Percentiles rank a stretch among this genome's conserved stretches.
phyloP scores from a whole-genome alignment of 2,888 invertebrate genomes.

The Hybos culiciformis region DNA sequence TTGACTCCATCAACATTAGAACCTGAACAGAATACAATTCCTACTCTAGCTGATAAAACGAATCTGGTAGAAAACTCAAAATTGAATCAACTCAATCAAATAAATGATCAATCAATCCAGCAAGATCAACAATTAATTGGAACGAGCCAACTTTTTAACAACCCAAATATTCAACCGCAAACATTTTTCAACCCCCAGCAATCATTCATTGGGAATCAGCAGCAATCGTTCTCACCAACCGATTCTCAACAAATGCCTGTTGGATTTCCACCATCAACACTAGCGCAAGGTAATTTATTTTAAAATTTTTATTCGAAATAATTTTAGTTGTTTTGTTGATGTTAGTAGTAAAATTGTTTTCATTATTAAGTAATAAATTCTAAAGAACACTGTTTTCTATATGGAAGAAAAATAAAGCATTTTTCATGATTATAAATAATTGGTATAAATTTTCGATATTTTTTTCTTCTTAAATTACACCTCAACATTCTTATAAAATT shows the following conservation, averaged over 20 bases:
- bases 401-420: too few species aligned
- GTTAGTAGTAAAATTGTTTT: too few species aligned
- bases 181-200: too few species aligned
- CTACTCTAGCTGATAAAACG: constrained; percentile 9
- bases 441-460: too few species aligned
- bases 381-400: too few species aligned
- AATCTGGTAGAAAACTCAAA: constrained; percentile 9
- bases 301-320: too few species aligned
- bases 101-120: not conserved
- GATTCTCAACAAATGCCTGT: not conserved
- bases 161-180: not conserved
- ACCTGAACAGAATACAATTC: constrained; percentile 9
- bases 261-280: not conserved
- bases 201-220: not conserved
- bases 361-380: too few species aligned
- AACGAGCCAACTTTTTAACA: not conserved
- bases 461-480: not conserved
- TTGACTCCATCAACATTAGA: constrained; percentile 8
- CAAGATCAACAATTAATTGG: not conserved
- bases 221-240: not conserved
- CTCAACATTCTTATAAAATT: not conserved
- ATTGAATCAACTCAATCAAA: not conserved
- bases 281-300: too few species aligned
- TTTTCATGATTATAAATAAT: too few species aligned
- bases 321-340: too few species aligned